Base-by-base conservation (phyloP, 1,140 invertebrate species). In the Pseudomyrmex cubaensis region DNA sequence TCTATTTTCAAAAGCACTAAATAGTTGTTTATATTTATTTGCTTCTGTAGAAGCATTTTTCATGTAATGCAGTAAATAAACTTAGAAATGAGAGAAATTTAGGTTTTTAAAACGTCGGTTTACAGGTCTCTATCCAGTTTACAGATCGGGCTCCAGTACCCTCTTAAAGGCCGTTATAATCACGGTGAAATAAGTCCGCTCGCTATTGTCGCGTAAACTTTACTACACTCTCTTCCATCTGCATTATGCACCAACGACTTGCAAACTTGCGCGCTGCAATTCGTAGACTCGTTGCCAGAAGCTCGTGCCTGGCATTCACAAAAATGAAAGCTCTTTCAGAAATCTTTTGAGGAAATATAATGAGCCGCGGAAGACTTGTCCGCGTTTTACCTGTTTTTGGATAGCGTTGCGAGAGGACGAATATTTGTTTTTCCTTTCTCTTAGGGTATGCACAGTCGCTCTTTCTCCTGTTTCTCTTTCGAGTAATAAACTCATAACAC, bases 191-290 rank as follows among this genome's bases (percentile, higher is more conserved):
- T 80, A 80, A 80, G 76, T 66, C 66, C 66, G 54, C 56, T 80
- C 76, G 76, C 76, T 80, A 80, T 80, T 80, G 76, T 80, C 76
- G 66, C 20, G 76, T 59, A 80, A 80, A 80, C 76, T 80, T 70
- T 66, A 80, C 76, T 72, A 59, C 44, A 70, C 66, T 35, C 35
- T 35, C 0, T 35, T 7, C 54, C 76, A 59, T 54, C 66, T 80
- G 66, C 67, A 80, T 80, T 80, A 80, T 72, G 63, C 75, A 77
- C 75, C 50, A 35, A 35, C 35, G 63, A 80, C 76, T 80, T 80
- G 76, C 54, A 22, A 80, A 80, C 66, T 80, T 66, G 76, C 66
- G 66, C 66, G 13, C 54, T 72, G 66, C 66, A 80, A 80, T 80
- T 80, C 76, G 76, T 61, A 56, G 66, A 80, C 76, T 80, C 76